Base-by-base conservation (phyloP, 2,797 vertebrate genomes). In the Sciurus vulgaris region DNA sequence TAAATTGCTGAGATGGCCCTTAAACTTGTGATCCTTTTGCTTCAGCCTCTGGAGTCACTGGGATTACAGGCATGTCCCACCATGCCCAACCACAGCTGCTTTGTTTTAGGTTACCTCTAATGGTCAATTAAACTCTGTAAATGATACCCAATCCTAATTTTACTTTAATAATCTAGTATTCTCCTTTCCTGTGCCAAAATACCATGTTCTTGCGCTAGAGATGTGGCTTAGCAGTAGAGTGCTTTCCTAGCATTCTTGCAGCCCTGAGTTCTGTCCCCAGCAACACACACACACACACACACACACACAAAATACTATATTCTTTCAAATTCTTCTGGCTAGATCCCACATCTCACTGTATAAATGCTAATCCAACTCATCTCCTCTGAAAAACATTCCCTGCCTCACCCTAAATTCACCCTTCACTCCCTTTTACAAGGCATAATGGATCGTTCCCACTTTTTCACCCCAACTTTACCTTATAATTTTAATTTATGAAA, bases 111-210 rank as follows among this genome's bases (percentile, higher is more conserved):
- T 41, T 63, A 63, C 6, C 35, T 59, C 0, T 51, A 56, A 86
- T 28, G 70, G 59, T 91, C 26, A 86, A 70, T 35, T 89, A 47
- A 91, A 44, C 15, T 69, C 63, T 33, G 26, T 81, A 69, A 59
- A 38, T 92, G 72, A n/a, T 13, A 6, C 28, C 24, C 7, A 84
- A 74, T 65, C 41, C 54, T 24, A 67, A 72, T 59, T 86, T 70
- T 67, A 65, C 14, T 84, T 93, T 51, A 93, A 63, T 84, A 92
- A 86, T 69, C 8, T 51, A 91, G 5, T 73, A 26, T 91, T 8
- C 85, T 38, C 7, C 81, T 93, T 85, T 86, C 72, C 51, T 86
- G 22, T 54, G 56, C 35, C 49, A 82, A 86, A 91, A 73, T 74
- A 72, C 26, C 35, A 78, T 82, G 24, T 87, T 92, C 17, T 94